Conservation (phyloP, 2,888 invertebrate genomes). For the Spisula subtruncata region DNA sequence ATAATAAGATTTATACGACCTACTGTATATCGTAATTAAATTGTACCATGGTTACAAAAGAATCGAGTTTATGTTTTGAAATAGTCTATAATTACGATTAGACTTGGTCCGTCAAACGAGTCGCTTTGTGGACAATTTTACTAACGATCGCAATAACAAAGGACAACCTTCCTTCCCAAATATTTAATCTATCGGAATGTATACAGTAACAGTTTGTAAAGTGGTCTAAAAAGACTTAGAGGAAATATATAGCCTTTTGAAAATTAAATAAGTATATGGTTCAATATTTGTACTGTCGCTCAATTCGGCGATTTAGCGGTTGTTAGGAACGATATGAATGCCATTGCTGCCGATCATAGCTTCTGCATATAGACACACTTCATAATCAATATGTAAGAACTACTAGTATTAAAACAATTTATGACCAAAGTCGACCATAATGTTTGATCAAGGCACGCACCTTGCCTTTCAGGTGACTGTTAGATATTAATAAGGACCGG, state of each 20-base stretch:
- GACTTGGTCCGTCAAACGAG: neutral
- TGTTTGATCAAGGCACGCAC: constrained; percentile 2
- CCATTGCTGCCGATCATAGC: neutral
- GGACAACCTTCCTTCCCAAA: neutral
- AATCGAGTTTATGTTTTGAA: neutral
- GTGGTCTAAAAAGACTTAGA: neutral
- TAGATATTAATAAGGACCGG: neutral
- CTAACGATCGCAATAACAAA: neutral
- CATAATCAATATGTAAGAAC: constrained; percentile 6
- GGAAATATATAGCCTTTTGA: constrained; percentile 24
- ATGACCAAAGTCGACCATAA: neutral
- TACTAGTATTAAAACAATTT: neutral
- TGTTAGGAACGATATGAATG: neutral
- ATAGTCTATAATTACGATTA: neutral
- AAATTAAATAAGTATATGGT: constrained; percentile 13
- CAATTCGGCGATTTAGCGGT: neutral
- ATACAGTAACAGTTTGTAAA: neutral
- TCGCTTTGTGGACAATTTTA: neutral
- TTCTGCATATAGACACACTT: neutral
- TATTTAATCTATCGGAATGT: constrained; percentile 15
- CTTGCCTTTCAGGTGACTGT: neutral
- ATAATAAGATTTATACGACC: neutral
- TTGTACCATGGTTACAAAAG: neutral
- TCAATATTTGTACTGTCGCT: constrained; percentile 36
- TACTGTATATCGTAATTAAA: neutral